phyloP scores from a whole-genome alignment of 1,140 invertebrate species.

The Ceratoteleas bidentatus region DNA sequence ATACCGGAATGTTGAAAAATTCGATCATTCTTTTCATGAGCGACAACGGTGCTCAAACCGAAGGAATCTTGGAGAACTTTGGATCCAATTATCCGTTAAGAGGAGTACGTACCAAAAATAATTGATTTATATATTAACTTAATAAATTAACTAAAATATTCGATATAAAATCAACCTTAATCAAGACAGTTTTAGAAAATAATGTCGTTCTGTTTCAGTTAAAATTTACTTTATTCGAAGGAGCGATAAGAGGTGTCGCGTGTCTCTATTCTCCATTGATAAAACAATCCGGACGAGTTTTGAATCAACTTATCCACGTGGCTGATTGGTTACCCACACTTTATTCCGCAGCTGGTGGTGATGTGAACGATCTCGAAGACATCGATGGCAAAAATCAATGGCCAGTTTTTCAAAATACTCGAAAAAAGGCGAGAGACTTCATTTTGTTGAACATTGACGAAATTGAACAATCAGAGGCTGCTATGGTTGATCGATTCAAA shows the following conservation, averaged over 20 bases:
- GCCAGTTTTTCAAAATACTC: slow-evolving; percentile 69
- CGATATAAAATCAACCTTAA: not conserved
- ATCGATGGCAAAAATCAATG: slow-evolving; percentile 82
- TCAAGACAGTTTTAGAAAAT: not conserved
- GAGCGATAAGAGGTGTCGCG: slow-evolving; percentile 84
- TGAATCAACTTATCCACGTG: slow-evolving; percentile 85
- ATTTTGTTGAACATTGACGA: slow-evolving; percentile 74
- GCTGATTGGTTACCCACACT: slow-evolving; percentile 89
- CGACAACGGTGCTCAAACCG: slow-evolving; percentile 87
- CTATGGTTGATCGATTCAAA: slow-evolving; percentile 70
- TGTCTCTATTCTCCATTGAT: slow-evolving; percentile 83
- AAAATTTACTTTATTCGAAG: slow-evolving; percentile 83
- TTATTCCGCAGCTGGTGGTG: slow-evolving; percentile 81
- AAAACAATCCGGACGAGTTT: slow-evolving; percentile 80
- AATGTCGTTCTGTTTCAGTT: slow-evolving; percentile 61
- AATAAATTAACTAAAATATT: no score
- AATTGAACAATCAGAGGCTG: slow-evolving; percentile 35
- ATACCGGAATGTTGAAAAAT: slow-evolving; percentile 83
- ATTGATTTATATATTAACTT: no score
- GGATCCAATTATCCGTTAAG: slow-evolving; percentile 87
- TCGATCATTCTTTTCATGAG: slow-evolving; percentile 88
- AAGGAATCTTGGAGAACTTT: slow-evolving; percentile 82
- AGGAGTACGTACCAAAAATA: slow-evolving; percentile 79
- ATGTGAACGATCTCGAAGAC: slow-evolving; percentile 68
- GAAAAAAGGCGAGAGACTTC: slow-evolving; percentile 19